A percentile compares a stretch with the other conserved stretches of the same genome.
These are phyloP conservation scores for Nestor notabilis DNA, from an alignment of 2,113 vertebrate species.

Conservation along the genomic window DNA sequence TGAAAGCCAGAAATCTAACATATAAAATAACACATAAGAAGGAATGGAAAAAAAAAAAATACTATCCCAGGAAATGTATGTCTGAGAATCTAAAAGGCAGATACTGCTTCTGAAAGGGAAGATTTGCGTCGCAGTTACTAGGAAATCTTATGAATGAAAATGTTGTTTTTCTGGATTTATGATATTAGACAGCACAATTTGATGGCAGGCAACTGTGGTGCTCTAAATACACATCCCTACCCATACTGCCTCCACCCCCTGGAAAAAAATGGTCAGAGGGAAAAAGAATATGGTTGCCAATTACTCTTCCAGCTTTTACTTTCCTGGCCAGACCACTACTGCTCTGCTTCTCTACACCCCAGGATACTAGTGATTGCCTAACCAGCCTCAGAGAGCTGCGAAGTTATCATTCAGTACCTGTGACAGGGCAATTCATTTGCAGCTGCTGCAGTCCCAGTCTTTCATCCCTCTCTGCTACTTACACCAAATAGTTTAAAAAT, in stretches of 20 bases:
- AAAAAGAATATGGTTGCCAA: not conserved
- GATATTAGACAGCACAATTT: not conserved
- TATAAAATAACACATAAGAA: not conserved
- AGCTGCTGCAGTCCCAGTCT: not conserved
- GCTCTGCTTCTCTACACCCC: not conserved
- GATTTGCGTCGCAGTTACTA: not conserved
- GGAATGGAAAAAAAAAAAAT: not conserved
- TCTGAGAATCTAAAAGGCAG: constrained; percentile 5
- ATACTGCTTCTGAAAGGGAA: not conserved
- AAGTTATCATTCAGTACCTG: not conserved
- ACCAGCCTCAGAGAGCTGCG: not conserved
- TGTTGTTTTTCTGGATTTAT: not conserved
- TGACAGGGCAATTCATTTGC: not conserved
- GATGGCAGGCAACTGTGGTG: not conserved
- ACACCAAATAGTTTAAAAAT: not conserved
- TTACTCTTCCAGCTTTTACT: not conserved
- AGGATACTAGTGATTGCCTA: not conserved
- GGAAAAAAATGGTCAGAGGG: not conserved
- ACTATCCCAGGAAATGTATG: not conserved
- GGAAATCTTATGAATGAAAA: constrained; percentile 50
- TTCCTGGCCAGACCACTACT: not conserved
- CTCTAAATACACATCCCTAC: not conserved
- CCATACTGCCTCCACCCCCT: not conserved
- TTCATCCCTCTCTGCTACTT: not conserved
- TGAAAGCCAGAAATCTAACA: not conserved